These are phyloP conservation scores for Drosophila eugracilis DNA, from an alignment of 1,140 invertebrate species.

Conservation along the genomic window DNA sequence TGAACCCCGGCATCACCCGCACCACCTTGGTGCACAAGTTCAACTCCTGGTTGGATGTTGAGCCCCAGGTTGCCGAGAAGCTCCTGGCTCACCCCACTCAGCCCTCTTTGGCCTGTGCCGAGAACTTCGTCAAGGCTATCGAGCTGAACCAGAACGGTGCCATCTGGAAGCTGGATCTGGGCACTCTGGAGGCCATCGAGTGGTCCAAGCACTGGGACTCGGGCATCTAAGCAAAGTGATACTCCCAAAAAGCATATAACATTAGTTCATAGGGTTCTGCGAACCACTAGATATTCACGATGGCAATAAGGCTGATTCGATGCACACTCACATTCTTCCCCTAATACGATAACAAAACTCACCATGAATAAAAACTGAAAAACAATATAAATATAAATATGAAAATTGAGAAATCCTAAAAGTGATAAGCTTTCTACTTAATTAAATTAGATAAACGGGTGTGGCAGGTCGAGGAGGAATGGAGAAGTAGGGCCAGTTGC, in stretches of 20 bases:
- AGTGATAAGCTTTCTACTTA: slow-evolving; percentile 55
- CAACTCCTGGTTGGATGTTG: slow-evolving; percentile 76
- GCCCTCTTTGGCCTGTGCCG: slow-evolving; percentile 45
- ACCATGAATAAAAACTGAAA: not conserved
- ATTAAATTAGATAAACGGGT: slow-evolving; percentile 53
- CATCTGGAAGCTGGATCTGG: slow-evolving; percentile 72
- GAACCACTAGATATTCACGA: slow-evolving; percentile 29
- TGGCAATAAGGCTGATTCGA: slow-evolving; percentile 47
- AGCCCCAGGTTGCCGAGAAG: slow-evolving; percentile 63
- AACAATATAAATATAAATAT: no score
- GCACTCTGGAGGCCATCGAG: slow-evolving; percentile 55
- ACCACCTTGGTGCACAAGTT: slow-evolving; percentile 68
- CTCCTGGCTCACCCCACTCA: slow-evolving; percentile 65
- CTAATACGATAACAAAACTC: slow-evolving; percentile 37
- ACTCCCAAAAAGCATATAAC: not conserved
- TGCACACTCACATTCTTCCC: slow-evolving; percentile 26
- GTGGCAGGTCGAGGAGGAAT: not conserved
- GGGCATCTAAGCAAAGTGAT: slow-evolving; percentile 46
- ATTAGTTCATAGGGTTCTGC: slow-evolving; percentile 33
- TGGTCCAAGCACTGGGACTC: slow-evolving; percentile 76
- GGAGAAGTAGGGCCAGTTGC: not conserved
- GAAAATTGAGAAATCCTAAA: slow-evolving; percentile 43
- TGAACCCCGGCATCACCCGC: slow-evolving; percentile 71
- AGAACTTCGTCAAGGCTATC: slow-evolving; percentile 79
- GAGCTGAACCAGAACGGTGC: slow-evolving; percentile 74